A percentile compares a stretch with the other conserved stretches of the same genome.
Conservation (phyloP, 2,797 vertebrate genomes). For the Sebastes iracundus region DNA sequence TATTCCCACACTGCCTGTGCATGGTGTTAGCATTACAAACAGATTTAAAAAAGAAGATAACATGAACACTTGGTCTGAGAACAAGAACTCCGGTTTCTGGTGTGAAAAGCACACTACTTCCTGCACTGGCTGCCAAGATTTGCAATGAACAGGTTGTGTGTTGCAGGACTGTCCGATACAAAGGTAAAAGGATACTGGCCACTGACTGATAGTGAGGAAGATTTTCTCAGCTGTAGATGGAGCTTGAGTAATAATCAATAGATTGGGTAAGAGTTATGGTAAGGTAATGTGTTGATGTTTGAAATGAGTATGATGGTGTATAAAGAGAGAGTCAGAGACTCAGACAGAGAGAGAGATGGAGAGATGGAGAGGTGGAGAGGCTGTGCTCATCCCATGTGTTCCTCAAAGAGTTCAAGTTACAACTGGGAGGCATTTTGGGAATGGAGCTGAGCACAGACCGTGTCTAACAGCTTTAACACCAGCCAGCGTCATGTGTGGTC, state of each 20-base stretch:
- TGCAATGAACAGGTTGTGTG: neutral
- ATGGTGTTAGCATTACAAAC: neutral
- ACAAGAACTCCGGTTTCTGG: neutral
- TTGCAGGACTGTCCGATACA: neutral
- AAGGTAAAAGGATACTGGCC: neutral
- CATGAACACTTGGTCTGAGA: neutral
- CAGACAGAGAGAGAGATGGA: neutral
- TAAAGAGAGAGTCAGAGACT: neutral
- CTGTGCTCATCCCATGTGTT: constrained; percentile 54
- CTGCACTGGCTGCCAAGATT: neutral
- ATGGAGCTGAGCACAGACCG: constrained; percentile 60
- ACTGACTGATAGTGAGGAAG: neutral
- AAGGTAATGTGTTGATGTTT: neutral
- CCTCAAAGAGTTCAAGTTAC: constrained; percentile 65
- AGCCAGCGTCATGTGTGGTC: constrained; percentile 69
- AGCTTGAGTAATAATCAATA: neutral
- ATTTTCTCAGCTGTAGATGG: neutral
- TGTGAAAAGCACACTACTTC: neutral
- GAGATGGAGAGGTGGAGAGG: neutral
- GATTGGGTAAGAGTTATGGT: neutral
- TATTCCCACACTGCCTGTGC: neutral
- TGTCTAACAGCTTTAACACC: constrained; percentile 73
- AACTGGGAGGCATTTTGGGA: constrained; percentile 65
- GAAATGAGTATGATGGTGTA: neutral
- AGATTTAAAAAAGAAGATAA: neutral